A percentile compares a stretch with the other conserved stretches of the same genome.
Conservation (phyloP, 2,888 invertebrate genomes). For the Archaeoteleia sp. region DNA sequence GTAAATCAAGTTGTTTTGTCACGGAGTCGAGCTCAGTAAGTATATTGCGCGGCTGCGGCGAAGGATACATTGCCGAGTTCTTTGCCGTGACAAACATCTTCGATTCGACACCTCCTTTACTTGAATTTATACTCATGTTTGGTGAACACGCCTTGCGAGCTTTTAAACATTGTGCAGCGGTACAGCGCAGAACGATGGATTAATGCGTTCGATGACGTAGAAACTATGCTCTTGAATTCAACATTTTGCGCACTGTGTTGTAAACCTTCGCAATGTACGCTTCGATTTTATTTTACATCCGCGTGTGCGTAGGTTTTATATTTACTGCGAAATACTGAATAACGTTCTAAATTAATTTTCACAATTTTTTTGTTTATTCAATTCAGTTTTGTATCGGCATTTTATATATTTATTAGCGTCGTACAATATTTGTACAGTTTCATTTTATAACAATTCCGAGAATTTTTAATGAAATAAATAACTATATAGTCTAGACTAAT, state of each 20-base stretch:
- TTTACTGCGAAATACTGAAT: constrained; percentile 23
- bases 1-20: constrained; percentile 54
- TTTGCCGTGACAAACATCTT: constrained; percentile 50
- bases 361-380: constrained; percentile 16
- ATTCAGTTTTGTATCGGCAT: constrained; percentile 19
- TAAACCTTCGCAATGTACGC: constrained; percentile 6
- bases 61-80: constrained; percentile 50
- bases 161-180: constrained; percentile 16
- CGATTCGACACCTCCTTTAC: constrained; percentile 51
- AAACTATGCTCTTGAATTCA: too few relatives aligned
- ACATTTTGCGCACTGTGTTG: too few relatives aligned
- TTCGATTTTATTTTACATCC: constrained; percentile 32
- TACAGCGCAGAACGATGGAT: too few relatives aligned
- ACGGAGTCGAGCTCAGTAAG: constrained; percentile 36
- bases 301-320: too few relatives aligned
- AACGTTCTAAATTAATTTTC: constrained; percentile 26
- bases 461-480: constrained; percentile 30
- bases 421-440: constrained; percentile 19
- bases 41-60: constrained; percentile 43
- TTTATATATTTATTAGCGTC: constrained; percentile 33
- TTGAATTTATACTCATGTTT: constrained; percentile 51
- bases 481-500: constrained; percentile 10
- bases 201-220: too few relatives aligned
- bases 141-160: constrained; percentile 39
- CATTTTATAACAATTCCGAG: constrained; percentile 17